These are phyloP conservation scores for Calypte anna DNA, from an alignment of 2,113 vertebrate species.

Conservation along the genomic window DNA sequence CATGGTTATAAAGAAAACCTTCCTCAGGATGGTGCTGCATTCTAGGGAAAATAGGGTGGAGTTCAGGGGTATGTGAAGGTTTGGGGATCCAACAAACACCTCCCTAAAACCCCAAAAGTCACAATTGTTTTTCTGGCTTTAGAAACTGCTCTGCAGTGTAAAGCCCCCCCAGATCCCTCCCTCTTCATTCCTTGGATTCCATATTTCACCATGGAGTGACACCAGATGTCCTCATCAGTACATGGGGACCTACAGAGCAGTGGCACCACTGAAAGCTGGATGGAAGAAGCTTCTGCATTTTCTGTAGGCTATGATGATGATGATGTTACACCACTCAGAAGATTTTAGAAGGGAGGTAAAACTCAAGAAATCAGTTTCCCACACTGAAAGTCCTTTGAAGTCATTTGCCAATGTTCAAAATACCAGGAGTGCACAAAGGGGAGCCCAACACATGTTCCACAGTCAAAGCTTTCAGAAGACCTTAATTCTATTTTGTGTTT, in stretches of 20 bases:
- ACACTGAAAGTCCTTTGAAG: neutral
- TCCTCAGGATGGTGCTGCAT: neutral
- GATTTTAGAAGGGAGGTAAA: neutral
- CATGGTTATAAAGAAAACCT: neutral
- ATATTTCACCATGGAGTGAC: neutral
- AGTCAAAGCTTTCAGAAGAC: neutral
- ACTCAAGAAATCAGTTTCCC: neutral
- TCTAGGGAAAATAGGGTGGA: neutral
- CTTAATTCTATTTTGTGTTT: neutral
- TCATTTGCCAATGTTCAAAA: rapidly evolving
- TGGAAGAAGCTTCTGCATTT: neutral
- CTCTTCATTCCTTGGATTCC: neutral
- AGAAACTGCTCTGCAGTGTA: neutral
- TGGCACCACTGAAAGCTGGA: rapidly evolving
- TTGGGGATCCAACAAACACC: neutral
- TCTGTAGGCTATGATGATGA: neutral
- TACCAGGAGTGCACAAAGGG: neutral
- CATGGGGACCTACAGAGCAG: neutral
- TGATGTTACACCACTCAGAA: neutral
- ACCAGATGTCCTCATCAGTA: rapidly evolving
- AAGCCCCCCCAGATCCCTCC: neutral
- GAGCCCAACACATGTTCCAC: neutral
- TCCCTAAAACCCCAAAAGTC: neutral
- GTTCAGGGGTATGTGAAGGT: rapidly evolving
- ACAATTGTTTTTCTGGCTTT: neutral